Evolutionary conservation across 2,113 vertebrate species (phyloP).

Genomic region (Petrocephalus microphthalmus): DNA sequence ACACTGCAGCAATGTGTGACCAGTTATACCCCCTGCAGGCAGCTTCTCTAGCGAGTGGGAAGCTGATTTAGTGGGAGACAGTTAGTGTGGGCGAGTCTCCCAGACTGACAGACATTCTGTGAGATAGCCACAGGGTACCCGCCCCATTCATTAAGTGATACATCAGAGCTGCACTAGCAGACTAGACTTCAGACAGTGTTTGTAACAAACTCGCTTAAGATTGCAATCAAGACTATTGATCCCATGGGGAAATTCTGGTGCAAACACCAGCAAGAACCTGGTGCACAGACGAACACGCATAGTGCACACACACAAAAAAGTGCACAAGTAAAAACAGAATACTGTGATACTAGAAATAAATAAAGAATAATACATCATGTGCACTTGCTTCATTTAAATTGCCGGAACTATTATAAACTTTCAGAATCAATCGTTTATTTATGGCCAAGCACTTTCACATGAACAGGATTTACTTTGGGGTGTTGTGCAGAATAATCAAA

Average conservation of each 20-base stretch:
- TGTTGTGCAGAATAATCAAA: not conserved
- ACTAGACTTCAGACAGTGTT: not conserved
- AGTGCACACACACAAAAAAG: no score
- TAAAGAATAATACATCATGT: not conserved
- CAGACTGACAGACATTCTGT: no score
- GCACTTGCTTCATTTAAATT: not conserved
- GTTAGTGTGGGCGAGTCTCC: no score
- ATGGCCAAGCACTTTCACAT: not conserved
- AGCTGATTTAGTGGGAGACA: no score
- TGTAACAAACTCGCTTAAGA: not conserved
- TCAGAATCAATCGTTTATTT: not conserved
- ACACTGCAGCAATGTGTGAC: not conserved
- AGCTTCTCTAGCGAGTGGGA: no score
- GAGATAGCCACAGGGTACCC: not conserved
- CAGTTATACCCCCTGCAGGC: not conserved
- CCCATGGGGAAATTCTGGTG: not conserved
- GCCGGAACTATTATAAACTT: not conserved
- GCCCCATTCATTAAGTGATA: not conserved
- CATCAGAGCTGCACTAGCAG: not conserved
- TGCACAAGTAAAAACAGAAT: not conserved
- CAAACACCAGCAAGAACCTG: not conserved
- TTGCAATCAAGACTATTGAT: not conserved
- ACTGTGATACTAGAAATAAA: not conserved
- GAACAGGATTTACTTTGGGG: not conserved
- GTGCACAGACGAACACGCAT: not conserved